These are phyloP conservation scores for Sycobia sp. DNA, from an alignment of 1,140 invertebrate genomes.

Conservation along the genomic window DNA sequence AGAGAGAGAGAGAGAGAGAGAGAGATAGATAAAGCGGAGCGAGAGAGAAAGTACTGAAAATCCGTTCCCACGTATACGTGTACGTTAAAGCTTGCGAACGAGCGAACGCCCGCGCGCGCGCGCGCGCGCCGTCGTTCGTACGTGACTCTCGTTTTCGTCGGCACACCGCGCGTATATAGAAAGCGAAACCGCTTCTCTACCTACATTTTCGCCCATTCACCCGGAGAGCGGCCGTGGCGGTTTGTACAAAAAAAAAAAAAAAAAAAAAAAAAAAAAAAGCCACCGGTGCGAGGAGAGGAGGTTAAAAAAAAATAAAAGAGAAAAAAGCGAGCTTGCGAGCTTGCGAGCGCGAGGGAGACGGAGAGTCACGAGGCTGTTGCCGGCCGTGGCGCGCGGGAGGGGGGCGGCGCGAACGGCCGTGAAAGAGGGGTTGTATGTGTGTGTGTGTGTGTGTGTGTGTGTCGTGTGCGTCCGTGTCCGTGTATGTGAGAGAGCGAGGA, in stretches of 20 bases:
- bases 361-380: background rate
- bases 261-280: too few relatives aligned
- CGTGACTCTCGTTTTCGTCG: conserved; percentile 61
- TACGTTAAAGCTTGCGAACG: conserved; percentile 43
- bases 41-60: too few relatives aligned
- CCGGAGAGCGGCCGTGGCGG: conserved; percentile 45
- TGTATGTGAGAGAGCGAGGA: too few relatives aligned
- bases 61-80: conserved; percentile 28
- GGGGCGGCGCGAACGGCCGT: conserved; percentile 9
- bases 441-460: too few relatives aligned
- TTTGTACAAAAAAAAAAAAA: conserved; percentile 33
- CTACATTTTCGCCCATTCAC: conserved; percentile 62
- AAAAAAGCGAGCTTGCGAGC: conserved; percentile 31
- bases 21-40: background rate
- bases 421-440: too few relatives aligned
- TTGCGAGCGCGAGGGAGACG: conserved; percentile 31
- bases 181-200: conserved; percentile 61
- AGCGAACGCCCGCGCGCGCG: too few relatives aligned
- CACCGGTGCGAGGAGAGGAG: conserved; percentile 22
- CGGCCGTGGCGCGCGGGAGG: too few relatives aligned
- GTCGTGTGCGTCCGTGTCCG: too few relatives aligned
- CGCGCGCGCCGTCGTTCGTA: too few relatives aligned
- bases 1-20: background rate
- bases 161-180: conserved; percentile 53
- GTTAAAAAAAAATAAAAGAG: conserved; percentile 38